Base-by-base conservation (phyloP, 2,888 invertebrate species). In the Drosophila maculinotata region DNA sequence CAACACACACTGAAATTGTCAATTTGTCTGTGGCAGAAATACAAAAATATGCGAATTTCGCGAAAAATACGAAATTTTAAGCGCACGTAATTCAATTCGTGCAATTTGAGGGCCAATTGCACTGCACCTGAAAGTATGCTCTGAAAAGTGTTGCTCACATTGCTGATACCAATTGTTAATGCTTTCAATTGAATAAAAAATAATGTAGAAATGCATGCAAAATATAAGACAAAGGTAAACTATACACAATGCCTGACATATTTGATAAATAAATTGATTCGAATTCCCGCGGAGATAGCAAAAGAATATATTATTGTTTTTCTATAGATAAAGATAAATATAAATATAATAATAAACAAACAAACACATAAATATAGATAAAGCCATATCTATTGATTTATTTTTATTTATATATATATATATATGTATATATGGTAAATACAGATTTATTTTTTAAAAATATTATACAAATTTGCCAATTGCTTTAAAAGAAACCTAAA, bases 31-130 rank as follows among this genome's bases (percentile, higher is more conserved):
- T 36, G 44, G 15, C 14, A 39, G 36, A 48, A 42, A 42, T 48
- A 20, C 31, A 52, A 26, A 39, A 35, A 44, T 20, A 42, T 20
- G 20, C 20, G 44, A 28, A 48, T 26, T 36, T 3, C 41, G 23
- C n/a, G 23, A 14, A 38, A 53, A 45, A 52, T n/a, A 75, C 47
- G 38, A 41, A 41, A 70, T 63, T 70, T 71, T 33, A 42, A 63
- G 35, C 26, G 30, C 12, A 35, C 52, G 20, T 31, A 49, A 35
- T 54, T 62, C 53, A 48, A 69, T 69, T 69, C 47, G 44, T 69
- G 52, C 35, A 35, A 36, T 23, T 45, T 41, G 38, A 52, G 33
- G 42, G 52, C 10, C 56, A 48, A 65, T 41, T 71, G 31, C 33
- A 31, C 14, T 33, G 23, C 28, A 9, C 0, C 5, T 2, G 2